Base-by-base conservation (phyloP, 2,113 vertebrate species). In the Pseudorectes ferrugineus region DNA sequence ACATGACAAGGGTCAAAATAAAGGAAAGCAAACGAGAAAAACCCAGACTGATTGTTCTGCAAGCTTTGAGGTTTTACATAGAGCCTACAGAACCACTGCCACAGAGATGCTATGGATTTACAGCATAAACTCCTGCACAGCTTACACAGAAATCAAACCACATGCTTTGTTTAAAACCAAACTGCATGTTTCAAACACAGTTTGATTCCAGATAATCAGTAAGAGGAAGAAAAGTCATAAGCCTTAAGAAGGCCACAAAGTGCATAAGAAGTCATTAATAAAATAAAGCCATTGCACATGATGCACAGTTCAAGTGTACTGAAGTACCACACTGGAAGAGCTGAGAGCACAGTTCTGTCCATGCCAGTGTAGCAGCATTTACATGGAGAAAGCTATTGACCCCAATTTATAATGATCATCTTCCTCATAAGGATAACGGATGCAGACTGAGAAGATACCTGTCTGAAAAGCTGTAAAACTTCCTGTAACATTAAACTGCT, bases 231-330 rank as follows among this genome's bases (percentile, higher is more conserved):
- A 95, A 95, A 97, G 95, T 97, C 94, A 94, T 96, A 97, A 97
- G 97, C 98, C 94, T 55, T 65, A 93, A 75, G 95, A 98, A 98
- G 98, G 98, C 98, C 98, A 98, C 98, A 98, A 98, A 99, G 98
- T 99, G 98, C 98, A 98, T 98, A 97, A 97, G 94, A 79, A 97
- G 72, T 98, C 92, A 96, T 97, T 97, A 88, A 97, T 96, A 98
- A 96, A 93, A 92, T 90, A 97, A 97, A 98, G 98, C 97, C 98
- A 98, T 92, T 98, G 97, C 96, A 97, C 96, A 96, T 86, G 96
- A 97, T 10, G 71, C 86, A 93, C 75, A 94, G 88, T 96, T 97
- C 76, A 84, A 73, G 86, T 92, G 89, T 48, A 93, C 36, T 71
- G 33, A 92, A 94, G 89, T 78, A 93, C 87, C 93, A 94, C 85